phyloP scores from a whole-genome alignment of 2,797 vertebrate genomes.

The Austrolebias charrua region DNA sequence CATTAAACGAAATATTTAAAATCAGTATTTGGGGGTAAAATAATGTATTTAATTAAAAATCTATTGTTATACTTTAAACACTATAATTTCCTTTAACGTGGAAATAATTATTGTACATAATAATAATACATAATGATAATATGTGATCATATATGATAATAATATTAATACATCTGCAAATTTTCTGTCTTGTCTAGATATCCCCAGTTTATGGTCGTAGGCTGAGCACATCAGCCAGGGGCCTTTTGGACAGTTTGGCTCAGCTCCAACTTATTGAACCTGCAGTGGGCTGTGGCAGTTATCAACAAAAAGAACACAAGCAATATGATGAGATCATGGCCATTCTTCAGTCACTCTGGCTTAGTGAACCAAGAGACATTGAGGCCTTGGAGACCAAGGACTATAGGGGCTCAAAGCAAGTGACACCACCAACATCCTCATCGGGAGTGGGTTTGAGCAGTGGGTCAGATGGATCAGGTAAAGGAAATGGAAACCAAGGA shows the following conservation, averaged over 20 bases:
- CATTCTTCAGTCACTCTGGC: conserved; percentile 86
- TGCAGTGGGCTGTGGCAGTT: conserved; percentile 23
- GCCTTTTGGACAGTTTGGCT: conserved; percentile 84
- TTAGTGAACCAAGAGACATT: conserved; percentile 55
- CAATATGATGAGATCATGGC: conserved; percentile 78
- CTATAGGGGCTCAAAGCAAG: conserved; percentile 39
- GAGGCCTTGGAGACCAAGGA: conserved; percentile 29
- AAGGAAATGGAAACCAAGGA: conserved; percentile 60
- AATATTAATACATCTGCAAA: conserved; percentile 1
- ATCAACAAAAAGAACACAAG: conserved; percentile 47
- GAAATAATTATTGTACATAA: not conserved
- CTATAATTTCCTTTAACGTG: conserved; percentile 3
- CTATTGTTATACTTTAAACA: not conserved
- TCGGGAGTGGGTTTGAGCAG: conserved; percentile 87
- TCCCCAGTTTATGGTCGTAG: conserved; percentile 81
- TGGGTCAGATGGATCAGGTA: conserved; percentile 83
- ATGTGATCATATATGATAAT: too few relatives aligned
- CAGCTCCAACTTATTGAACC: conserved; percentile 85
- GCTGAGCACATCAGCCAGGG: conserved; percentile 81
- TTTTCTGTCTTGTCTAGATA: conserved; percentile 60
- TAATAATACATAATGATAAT: too few relatives aligned
- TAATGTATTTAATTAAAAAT: not conserved
- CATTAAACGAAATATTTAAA: too few relatives aligned
- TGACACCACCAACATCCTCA: conserved; percentile 82
- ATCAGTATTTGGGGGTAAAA: too few relatives aligned